Evolutionary conservation across 2,113 vertebrate species (phyloP).

Genomic region (Tragulus kanchil): DNA sequence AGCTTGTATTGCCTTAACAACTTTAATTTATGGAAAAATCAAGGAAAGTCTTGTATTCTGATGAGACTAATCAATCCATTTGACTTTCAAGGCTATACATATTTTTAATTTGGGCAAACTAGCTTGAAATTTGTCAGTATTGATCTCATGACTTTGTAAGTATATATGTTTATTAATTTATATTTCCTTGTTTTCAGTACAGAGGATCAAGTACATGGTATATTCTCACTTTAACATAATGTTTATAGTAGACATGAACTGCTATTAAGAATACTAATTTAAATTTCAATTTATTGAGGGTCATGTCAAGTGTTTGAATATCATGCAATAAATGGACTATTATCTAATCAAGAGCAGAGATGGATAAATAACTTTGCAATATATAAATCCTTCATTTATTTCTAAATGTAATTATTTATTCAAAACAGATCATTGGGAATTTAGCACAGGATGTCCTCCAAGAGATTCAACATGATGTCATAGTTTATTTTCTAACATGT

Average conservation of each 20-base stretch:
- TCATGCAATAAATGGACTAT: neutral
- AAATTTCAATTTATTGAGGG: neutral
- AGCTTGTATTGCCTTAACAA: neutral
- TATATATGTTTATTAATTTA: neutral
- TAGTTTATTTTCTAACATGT: neutral
- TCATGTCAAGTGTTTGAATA: neutral
- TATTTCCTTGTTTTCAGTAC: neutral
- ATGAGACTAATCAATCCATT: neutral
- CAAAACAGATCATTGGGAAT: neutral
- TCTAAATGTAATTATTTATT: neutral
- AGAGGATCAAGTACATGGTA: neutral
- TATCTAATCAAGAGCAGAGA: neutral
- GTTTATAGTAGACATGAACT: neutral
- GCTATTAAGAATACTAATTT: neutral
- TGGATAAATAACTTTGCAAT: neutral
- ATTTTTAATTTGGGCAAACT: neutral
- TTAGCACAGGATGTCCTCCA: neutral
- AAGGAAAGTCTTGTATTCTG: neutral
- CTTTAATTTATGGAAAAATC: neutral
- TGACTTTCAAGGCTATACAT: neutral
- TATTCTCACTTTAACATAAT: neutral
- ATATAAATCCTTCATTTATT: neutral
- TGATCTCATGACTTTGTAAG: neutral
- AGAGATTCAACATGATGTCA: neutral
- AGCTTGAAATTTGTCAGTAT: neutral